Evolutionary conservation across 2,888 invertebrate genomes (phyloP).

Genomic region (Drosophila peninsularis): DNA sequence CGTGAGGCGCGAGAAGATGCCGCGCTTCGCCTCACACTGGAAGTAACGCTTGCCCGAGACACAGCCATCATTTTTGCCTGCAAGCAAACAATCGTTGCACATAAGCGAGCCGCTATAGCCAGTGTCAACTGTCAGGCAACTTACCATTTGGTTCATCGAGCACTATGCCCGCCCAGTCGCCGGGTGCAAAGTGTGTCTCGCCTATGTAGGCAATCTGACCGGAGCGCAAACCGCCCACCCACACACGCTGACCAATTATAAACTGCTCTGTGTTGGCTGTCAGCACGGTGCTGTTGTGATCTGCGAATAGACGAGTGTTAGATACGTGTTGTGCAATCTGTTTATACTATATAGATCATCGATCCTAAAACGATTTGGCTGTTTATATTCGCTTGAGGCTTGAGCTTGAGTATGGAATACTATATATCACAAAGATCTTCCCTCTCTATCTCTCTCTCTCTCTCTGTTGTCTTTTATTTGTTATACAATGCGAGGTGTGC

Average conservation of each 20-base stretch:
- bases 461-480: not conserved
- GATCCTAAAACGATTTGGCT: not conserved
- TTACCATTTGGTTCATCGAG: slow-evolving; percentile 96
- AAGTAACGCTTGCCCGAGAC: slow-evolving; percentile 97
- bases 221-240: slow-evolving; percentile 96
- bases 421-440: not conserved
- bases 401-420: not conserved
- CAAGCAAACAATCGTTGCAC: not conserved
- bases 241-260: slow-evolving; percentile 97
- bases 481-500: not conserved
- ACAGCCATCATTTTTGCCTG: slow-evolving; percentile 98
- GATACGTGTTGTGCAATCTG: not conserved
- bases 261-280: slow-evolving; percentile 98
- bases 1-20: slow-evolving; percentile 96
- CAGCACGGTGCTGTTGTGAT: slow-evolving; percentile 93
- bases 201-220: slow-evolving; percentile 95
- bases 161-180: slow-evolving; percentile 99
- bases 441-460: not conserved
- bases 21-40: slow-evolving; percentile 95
- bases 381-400: not conserved
- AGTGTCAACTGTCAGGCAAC: slow-evolving; percentile 9
- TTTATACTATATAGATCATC: not conserved
- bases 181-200: slow-evolving; percentile 98
- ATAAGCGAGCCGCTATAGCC: not conserved
- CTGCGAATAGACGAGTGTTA: slow-evolving; percentile 51